Percentiles rank a stretch among this genome's conserved stretches.
phyloP scores from a whole-genome alignment of 2,113 vertebrate genomes.

The Pyrgilauda ruficollis region DNA sequence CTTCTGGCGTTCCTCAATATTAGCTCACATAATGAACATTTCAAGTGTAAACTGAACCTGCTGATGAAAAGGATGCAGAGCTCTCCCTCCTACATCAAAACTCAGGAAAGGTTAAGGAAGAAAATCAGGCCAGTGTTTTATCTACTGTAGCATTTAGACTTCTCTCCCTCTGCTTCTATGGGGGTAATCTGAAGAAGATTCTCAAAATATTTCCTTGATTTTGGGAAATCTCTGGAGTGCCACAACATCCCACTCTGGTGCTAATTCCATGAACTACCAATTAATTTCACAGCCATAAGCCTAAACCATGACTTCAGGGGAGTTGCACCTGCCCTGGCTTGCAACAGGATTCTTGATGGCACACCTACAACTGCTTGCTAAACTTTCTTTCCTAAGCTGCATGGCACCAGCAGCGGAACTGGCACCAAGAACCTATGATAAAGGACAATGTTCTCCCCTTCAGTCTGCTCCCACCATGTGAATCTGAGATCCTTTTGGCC shows the following conservation, averaged over 20 bases:
- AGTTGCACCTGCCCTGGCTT: neutral
- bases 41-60: neutral
- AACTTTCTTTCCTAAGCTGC: neutral
- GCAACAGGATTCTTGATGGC: neutral
- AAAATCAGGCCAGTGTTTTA: neutral
- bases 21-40: neutral
- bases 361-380: neutral
- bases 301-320: neutral
- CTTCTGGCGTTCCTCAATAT: neutral
- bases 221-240: neutral
- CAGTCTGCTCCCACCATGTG: rapidly evolving
- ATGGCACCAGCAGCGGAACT: neutral
- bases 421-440: neutral
- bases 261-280: neutral
- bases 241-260: neutral
- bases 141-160: neutral
- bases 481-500: neutral
- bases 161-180: neutral
- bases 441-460: neutral
- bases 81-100: neutral
- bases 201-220: neutral
- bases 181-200: neutral
- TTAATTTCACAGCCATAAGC: neutral
- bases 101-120: neutral
- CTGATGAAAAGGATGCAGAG: neutral